Conservation (phyloP, 2,113 vertebrate genomes). For the Anolis sagrei region DNA sequence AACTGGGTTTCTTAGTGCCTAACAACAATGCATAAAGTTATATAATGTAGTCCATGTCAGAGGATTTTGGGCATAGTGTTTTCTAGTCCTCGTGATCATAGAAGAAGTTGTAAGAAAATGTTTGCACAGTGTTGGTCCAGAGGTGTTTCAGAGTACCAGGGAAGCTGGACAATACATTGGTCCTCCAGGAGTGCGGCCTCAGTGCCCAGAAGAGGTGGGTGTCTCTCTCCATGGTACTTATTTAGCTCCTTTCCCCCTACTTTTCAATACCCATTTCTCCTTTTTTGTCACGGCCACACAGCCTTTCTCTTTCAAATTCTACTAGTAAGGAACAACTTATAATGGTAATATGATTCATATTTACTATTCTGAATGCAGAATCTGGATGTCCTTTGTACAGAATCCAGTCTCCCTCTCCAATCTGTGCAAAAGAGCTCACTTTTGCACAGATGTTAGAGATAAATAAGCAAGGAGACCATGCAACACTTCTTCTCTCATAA, state of each 20-base stretch:
- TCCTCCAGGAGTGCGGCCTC: background rate
- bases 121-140: background rate
- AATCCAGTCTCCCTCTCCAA: background rate
- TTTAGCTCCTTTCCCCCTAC: background rate
- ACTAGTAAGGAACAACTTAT: background rate
- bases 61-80: no score
- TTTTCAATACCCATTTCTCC: background rate
- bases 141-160: background rate
- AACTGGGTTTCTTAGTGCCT: no score
- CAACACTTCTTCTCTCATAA: background rate
- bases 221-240: constrained; percentile 38
- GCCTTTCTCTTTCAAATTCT: background rate
- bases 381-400: background rate
- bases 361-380: background rate
- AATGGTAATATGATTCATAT: background rate
- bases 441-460: background rate
- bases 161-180: background rate
- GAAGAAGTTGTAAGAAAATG: background rate
- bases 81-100: background rate
- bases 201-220: constrained; percentile 7
- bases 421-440: no score
- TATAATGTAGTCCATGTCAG: no score
- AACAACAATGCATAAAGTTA: no score
- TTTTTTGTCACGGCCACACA: background rate
- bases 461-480: no score